phyloP scores from a whole-genome alignment of 1,140 invertebrate genomes.

The Drosophila mauritiana region DNA sequence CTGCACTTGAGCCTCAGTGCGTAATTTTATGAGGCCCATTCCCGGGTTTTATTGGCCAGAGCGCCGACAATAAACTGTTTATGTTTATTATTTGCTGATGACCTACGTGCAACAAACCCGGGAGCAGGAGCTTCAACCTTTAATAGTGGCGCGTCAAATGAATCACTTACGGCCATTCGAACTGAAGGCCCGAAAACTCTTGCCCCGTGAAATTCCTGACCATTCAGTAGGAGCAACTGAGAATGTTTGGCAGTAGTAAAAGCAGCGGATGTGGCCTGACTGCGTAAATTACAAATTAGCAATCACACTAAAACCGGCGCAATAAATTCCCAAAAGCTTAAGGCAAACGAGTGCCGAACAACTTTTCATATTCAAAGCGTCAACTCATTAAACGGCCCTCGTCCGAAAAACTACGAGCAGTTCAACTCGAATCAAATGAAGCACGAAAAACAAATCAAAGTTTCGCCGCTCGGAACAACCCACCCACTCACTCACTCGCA shows the following conservation, averaged over 20 bases:
- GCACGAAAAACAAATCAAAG: slow-evolving; percentile 82
- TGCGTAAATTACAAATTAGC: slow-evolving; percentile 83
- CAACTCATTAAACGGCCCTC: slow-evolving; percentile 76
- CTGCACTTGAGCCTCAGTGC: slow-evolving; percentile 74
- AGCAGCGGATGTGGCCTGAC: slow-evolving; percentile 67
- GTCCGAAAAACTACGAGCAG: slow-evolving; percentile 64
- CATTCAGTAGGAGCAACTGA: slow-evolving; percentile 23
- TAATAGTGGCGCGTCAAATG: slow-evolving; percentile 69
- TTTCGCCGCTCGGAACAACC: slow-evolving; percentile 34
- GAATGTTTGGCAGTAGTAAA: slow-evolving; percentile 62
- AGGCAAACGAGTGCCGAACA: slow-evolving; percentile 23
- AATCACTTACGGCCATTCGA: slow-evolving; percentile 76
- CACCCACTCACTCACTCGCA: background rate
- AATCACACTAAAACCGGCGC: slow-evolving; percentile 76
- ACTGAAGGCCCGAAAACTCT: slow-evolving; percentile 33
- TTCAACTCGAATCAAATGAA: slow-evolving; percentile 76
- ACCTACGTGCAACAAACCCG: slow-evolving; percentile 73
- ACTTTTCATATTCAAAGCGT: slow-evolving; percentile 82
- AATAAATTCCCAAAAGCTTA: slow-evolving; percentile 65
- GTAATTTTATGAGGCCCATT: slow-evolving; percentile 79
- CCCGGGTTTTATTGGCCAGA: slow-evolving; percentile 76
- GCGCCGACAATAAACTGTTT: slow-evolving; percentile 82
- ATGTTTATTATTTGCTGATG: slow-evolving; percentile 84
- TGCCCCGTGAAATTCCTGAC: slow-evolving; percentile 15
- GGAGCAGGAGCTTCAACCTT: slow-evolving; percentile 8